A percentile compares a stretch with the other conserved stretches of the same genome.
Conservation (phyloP, 1,140 invertebrate species). For the Drosophila punjabiensis region DNA sequence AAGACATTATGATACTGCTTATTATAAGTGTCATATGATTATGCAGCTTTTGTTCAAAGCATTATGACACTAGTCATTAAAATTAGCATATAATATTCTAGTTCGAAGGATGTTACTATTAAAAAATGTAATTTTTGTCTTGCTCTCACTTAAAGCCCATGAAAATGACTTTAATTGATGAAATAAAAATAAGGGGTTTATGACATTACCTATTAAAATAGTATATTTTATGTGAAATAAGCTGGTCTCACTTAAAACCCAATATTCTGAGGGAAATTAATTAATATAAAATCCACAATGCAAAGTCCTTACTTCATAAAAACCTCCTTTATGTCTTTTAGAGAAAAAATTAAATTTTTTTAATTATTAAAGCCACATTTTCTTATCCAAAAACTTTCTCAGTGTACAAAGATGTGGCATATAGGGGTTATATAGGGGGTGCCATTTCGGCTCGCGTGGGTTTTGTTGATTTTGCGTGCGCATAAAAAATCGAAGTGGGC, state of each 20-base stretch:
- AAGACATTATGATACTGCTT: background rate
- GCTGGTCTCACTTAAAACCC: background rate
- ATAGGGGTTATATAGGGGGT: constrained; percentile 15
- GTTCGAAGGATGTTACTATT: too few species aligned
- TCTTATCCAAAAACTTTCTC: background rate
- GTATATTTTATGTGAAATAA: background rate
- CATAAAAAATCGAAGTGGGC: constrained; percentile 55
- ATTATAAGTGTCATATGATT: background rate
- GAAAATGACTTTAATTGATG: too few species aligned
- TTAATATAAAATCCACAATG: background rate
- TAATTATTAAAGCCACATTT: background rate
- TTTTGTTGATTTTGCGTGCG: constrained; percentile 68
- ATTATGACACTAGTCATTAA: background rate
- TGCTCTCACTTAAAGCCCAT: too few species aligned
- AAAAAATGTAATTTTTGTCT: too few species aligned
- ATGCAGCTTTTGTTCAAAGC: background rate
- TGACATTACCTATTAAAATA: too few species aligned
- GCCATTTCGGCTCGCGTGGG: constrained; percentile 62
- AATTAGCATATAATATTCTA: too few species aligned
- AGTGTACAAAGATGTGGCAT: constrained; percentile 20
- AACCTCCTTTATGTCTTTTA: background rate
- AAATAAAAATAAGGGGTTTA: too few species aligned
- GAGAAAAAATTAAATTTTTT: background rate
- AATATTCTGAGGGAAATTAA: background rate
- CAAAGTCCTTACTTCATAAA: background rate